A percentile compares a stretch with the other conserved stretches of the same genome.
These are phyloP conservation scores for Oreochromis spilurus DNA, from an alignment of 2,113 vertebrate species.

Conservation along the genomic window DNA sequence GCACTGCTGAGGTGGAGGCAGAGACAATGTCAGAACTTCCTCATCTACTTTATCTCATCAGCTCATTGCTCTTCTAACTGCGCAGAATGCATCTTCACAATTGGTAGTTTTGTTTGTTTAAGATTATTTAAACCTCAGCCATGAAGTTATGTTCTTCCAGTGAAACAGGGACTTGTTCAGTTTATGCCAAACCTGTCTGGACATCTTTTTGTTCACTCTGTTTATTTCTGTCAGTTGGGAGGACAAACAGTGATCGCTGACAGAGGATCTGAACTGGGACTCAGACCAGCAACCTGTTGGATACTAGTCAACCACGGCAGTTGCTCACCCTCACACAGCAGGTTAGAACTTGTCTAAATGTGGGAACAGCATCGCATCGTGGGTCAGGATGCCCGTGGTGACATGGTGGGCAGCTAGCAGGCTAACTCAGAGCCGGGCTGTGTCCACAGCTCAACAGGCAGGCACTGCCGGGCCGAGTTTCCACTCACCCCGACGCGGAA, in stretches of 20 bases:
- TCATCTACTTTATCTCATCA: not conserved
- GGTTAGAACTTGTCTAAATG: not conserved
- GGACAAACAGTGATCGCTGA: not conserved
- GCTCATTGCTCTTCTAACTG: not conserved
- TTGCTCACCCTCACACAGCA: not conserved
- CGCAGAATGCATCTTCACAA: not conserved
- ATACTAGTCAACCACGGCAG: not conserved
- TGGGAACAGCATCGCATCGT: not conserved
- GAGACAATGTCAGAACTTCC: not conserved
- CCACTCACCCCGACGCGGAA: slow-evolving; percentile 89
- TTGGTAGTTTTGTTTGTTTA: not conserved
- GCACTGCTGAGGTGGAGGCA: not conserved
- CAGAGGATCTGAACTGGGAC: not conserved
- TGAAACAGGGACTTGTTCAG: not conserved
- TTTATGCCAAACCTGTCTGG: not conserved
- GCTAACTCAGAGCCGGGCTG: slow-evolving; percentile 2
- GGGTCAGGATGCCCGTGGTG: not conserved
- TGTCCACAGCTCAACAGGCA: slow-evolving; percentile 9
- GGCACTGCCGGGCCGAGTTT: slow-evolving; percentile 1
- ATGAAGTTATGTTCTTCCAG: not conserved
- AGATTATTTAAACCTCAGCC: not conserved
- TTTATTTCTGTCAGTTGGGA: not conserved
- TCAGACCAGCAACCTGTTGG: not conserved
- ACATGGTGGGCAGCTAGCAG: slow-evolving; percentile 6
- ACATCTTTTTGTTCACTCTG: not conserved